A percentile compares a stretch with the other conserved stretches of the same genome.
Evolutionary conservation across 2,888 invertebrate genomes (phyloP).

Genomic region (Panzeria rudis): DNA sequence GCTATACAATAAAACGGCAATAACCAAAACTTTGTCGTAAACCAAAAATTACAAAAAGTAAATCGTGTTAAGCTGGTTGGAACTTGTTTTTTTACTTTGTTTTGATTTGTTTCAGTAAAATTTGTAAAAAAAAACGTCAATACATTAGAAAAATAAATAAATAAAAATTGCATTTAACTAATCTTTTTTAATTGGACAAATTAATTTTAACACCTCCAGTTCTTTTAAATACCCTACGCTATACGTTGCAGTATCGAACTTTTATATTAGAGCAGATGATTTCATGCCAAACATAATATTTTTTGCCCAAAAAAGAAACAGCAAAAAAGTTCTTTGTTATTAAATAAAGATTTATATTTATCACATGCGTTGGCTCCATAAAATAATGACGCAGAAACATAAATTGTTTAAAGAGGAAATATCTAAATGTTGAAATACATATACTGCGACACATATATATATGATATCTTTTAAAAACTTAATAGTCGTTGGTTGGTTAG

Average conservation of each 20-base stretch:
- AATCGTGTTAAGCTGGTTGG: constrained; percentile 4
- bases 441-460: no score
- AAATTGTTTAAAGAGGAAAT: neutral
- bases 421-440: neutral
- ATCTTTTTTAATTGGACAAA: constrained; percentile 14
- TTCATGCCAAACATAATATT: no score
- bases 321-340: neutral
- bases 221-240: constrained; percentile 3
- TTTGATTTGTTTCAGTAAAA: constrained; percentile 3
- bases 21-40: constrained; percentile 14
- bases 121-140: constrained; percentile 3
- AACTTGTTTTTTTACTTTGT: constrained; percentile 14
- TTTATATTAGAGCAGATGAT: neutral
- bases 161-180: constrained; percentile 18
- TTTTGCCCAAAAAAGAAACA: neutral
- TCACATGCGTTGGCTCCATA: neutral
- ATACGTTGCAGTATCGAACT: neutral
- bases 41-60: constrained; percentile 5
- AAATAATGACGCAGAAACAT: neutral
- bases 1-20: neutral
- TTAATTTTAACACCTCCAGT: constrained; percentile 27
- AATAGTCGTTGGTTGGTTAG: no score
- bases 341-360: neutral
- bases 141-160: neutral
- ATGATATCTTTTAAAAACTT: no score